Conservation (phyloP, 1,140 invertebrate species). For the Drosophila murphyi region DNA sequence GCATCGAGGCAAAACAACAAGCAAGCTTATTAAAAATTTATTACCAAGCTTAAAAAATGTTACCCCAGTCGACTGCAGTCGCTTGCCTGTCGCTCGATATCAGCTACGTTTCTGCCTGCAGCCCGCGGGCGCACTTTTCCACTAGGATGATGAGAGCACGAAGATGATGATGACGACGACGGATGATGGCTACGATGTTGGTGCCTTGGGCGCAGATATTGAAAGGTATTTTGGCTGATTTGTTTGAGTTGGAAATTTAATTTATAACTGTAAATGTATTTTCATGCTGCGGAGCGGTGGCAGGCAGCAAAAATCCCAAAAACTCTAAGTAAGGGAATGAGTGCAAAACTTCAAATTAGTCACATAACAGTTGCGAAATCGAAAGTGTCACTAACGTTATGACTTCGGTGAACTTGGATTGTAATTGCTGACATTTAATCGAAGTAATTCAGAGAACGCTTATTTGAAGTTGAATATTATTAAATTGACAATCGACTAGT, state of each 20-base stretch:
- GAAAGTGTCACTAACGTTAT: slow-evolving; percentile 24
- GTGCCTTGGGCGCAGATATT: slow-evolving; percentile 70
- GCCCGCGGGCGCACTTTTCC: slow-evolving; percentile 48
- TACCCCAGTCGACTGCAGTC: slow-evolving; percentile 74
- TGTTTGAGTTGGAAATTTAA: slow-evolving; percentile 82
- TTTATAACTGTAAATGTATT: slow-evolving; percentile 81
- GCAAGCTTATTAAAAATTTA: slow-evolving; percentile 83
- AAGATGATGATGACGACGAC: slow-evolving; percentile 17
- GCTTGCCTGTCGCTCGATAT: slow-evolving; percentile 39
- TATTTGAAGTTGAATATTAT: not conserved
- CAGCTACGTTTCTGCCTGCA: slow-evolving; percentile 4
- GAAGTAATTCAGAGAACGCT: not conserved
- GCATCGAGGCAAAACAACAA: slow-evolving; percentile 73
- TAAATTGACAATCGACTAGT: too few species aligned
- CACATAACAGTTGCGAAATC: slow-evolving; percentile 1
- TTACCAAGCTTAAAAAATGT: slow-evolving; percentile 82
- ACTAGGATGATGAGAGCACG: slow-evolving; percentile 16
- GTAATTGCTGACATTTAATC: slow-evolving; percentile 21
- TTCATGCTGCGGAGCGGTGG: not conserved
- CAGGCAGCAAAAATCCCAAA: not conserved
- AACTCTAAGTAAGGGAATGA: not conserved
- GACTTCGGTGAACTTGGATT: not conserved
- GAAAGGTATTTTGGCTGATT: slow-evolving; percentile 82
- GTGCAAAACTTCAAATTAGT: not conserved
- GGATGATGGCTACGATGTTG: not conserved